Evolutionary conservation across 2,113 vertebrate species (phyloP).

Genomic region (human (Homo sapiens)): GRCh38 chr16:64218001-64218500

Average conservation of each 20-base stretch:
- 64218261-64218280: fast-evolving
- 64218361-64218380: not conserved
- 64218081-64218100: not conserved
- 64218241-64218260: not conserved
- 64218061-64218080: not conserved
- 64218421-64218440: not conserved
- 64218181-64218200: not conserved
- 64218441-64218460: not conserved
- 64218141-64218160: not conserved
- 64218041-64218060: slow-evolving; percentile 67
- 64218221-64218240: not conserved
- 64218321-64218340: not conserved
- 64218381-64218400: not conserved
- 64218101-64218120: not conserved
- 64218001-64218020: slow-evolving; percentile 60
- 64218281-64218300: not conserved
- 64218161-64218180: not conserved
- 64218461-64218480: not conserved
- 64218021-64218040: not conserved
- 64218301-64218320: not conserved
- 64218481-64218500: not conserved
- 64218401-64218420: slow-evolving; percentile 9
- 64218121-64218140: slow-evolving; percentile 43
- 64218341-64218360: not conserved
- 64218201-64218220: not conserved